Evolutionary conservation across 2,797 vertebrate species (phyloP).

Genomic region (Macrochelys suwanniensis): DNA sequence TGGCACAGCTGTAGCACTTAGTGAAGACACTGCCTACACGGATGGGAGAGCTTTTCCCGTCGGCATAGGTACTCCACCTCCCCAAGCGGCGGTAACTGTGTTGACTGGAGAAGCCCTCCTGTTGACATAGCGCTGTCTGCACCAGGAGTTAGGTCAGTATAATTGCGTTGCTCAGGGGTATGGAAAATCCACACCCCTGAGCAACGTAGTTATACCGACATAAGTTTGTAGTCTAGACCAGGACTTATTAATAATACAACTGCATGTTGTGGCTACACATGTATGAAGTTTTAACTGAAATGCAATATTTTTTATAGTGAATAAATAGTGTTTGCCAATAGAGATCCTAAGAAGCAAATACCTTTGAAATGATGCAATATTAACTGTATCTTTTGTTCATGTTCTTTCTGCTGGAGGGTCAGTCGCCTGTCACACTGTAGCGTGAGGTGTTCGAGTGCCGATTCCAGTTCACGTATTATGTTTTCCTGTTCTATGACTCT

Average conservation of each 20-base stretch:
- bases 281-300: not conserved
- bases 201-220: not conserved
- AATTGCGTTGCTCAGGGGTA: too few relatives aligned
- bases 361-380: conserved; percentile 88
- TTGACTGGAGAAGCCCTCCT: not conserved
- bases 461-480: conserved; percentile 82
- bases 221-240: not conserved
- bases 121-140: not conserved
- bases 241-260: not conserved
- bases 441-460: conserved; percentile 83
- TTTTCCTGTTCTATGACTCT: conserved; percentile 83
- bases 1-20: not conserved
- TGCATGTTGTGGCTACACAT: not conserved
- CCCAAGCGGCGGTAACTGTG: not conserved
- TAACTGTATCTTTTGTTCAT: conserved; percentile 88
- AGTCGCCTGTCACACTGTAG: conserved; percentile 88
- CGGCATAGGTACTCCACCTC: not conserved
- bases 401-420: conserved; percentile 87
- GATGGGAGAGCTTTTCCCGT: not conserved
- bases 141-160: too few relatives aligned
- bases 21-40: not conserved
- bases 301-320: not conserved
- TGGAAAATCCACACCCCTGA: not conserved
- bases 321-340: not conserved
- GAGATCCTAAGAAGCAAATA: conserved; percentile 55